These are phyloP conservation scores for Oryzias dopingdopingensis DNA, from an alignment of 2,797 vertebrate species.

Conservation along the genomic window DNA sequence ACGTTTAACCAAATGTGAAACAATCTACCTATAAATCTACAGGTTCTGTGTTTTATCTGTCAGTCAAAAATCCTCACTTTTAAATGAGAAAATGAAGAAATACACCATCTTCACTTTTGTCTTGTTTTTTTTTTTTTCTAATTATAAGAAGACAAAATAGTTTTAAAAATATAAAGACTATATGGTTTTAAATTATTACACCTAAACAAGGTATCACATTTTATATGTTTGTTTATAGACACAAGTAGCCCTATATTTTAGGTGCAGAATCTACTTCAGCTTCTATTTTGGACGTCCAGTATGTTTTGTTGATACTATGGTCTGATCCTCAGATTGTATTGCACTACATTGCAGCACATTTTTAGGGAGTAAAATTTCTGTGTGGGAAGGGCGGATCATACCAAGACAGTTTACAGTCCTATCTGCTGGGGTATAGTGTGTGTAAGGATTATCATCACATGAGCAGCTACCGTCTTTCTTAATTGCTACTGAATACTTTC, in stretches of 20 bases:
- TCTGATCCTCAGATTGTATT: slow-evolving; percentile 25
- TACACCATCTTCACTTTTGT: no score
- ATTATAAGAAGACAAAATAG: no score
- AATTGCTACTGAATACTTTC: slow-evolving; percentile 21
- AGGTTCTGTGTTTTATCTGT: no score
- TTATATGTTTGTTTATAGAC: background rate
- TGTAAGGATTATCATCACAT: slow-evolving; percentile 46
- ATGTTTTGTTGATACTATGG: slow-evolving; percentile 26
- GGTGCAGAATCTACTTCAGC: slow-evolving; percentile 5
- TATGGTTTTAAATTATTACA: no score
- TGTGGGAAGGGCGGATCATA: slow-evolving; percentile 56
- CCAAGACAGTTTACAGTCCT: slow-evolving; percentile 45
- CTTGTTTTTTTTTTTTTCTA: no score
- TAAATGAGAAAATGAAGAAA: no score
- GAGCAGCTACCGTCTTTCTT: slow-evolving; percentile 37
- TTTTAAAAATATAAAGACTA: no score
- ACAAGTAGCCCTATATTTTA: slow-evolving; percentile 1
- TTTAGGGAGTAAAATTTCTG: slow-evolving; percentile 36
- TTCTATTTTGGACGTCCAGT: slow-evolving; percentile 17
- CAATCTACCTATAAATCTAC: no score
- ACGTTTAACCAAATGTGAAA: no score
- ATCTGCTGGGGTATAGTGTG: slow-evolving; percentile 42
- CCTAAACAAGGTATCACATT: no score
- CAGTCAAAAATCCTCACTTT: no score
- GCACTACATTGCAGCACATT: slow-evolving; percentile 27